Percentiles rank a stretch among this genome's conserved stretches.
Conservation (phyloP, 1,140 invertebrate genomes). For the Zaprionus ornatus region DNA sequence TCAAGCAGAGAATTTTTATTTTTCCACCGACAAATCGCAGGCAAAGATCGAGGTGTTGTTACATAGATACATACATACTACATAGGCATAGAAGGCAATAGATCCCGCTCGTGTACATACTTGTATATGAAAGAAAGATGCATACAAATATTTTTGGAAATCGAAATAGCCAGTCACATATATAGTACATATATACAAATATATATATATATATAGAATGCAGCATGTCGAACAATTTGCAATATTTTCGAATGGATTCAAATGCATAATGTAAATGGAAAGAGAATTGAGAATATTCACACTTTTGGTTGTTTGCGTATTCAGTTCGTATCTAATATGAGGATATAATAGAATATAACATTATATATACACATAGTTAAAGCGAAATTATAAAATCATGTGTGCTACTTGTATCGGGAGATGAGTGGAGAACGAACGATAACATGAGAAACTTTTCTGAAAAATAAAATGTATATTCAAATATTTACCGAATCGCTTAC, state of each 20-base stretch:
- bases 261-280: constrained; percentile 51
- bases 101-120: constrained; percentile 36
- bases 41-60: constrained; percentile 44
- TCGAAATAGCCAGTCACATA: constrained; percentile 26
- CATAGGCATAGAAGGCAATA: constrained; percentile 48
- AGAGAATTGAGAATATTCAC: constrained; percentile 9
- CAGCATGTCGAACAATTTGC: constrained; percentile 26
- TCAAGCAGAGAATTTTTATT: constrained; percentile 57
- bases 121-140: constrained; percentile 31
- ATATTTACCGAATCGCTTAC: constrained; percentile 48
- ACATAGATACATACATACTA: constrained; percentile 40
- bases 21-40: constrained; percentile 71
- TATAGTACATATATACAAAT: background rate
- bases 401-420: constrained; percentile 56
- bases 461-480: constrained; percentile 82
- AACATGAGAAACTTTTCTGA: constrained; percentile 74
- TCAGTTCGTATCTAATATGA: constrained; percentile 38
- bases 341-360: constrained; percentile 22
- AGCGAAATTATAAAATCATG: constrained; percentile 47
- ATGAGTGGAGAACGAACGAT: background rate
- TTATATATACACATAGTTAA: constrained; percentile 47
- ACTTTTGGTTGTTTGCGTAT: constrained; percentile 56
- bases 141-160: constrained; percentile 72
- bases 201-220: constrained; percentile 23
- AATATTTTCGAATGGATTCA: constrained; percentile 29